Percentiles rank a stretch among this genome's conserved stretches.
phyloP scores from a whole-genome alignment of 2,797 vertebrate genomes.

The Zalophus californianus region DNA sequence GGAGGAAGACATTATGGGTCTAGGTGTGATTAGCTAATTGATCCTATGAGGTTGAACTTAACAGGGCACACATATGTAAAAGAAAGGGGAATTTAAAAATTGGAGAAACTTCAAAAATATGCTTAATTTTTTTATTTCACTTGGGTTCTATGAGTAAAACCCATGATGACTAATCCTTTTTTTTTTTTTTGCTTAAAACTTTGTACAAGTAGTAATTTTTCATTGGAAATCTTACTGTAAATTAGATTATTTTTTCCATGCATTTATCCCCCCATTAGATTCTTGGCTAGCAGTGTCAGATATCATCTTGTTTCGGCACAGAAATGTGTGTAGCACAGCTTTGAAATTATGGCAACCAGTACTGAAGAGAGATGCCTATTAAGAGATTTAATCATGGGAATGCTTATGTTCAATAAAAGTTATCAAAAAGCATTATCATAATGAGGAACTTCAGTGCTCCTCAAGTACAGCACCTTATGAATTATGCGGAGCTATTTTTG shows the following conservation, averaged over 20 bases:
- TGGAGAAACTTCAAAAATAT: neutral
- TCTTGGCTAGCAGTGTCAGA: slow-evolving; percentile 32
- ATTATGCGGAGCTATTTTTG: slow-evolving; percentile 74
- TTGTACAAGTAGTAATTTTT: slow-evolving; percentile 12
- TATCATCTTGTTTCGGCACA: slow-evolving; percentile 38
- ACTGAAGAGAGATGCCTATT: slow-evolving; percentile 58
- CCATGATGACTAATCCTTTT: neutral
- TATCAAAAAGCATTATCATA: slow-evolving; percentile 75
- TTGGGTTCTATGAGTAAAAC: neutral
- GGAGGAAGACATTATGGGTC: neutral
- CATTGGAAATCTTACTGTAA: slow-evolving; percentile 3
- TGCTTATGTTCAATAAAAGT: slow-evolving; percentile 75
- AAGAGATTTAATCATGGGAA: slow-evolving; percentile 77
- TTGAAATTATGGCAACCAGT: slow-evolving; percentile 42
- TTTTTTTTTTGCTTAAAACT: neutral
- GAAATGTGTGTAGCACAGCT: slow-evolving; percentile 25
- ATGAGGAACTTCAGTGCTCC: slow-evolving; percentile 55
- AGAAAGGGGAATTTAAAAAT: neutral
- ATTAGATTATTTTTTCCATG: slow-evolving; percentile 48
- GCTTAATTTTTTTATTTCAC: slow-evolving; percentile 14
- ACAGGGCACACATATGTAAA: neutral
- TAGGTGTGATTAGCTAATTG: neutral
- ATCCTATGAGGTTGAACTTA: neutral
- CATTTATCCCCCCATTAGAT: neutral
- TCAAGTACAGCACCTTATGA: slow-evolving; percentile 56